Conservation (phyloP, 2,888 invertebrate species). For the Leptopilina myrica region DNA sequence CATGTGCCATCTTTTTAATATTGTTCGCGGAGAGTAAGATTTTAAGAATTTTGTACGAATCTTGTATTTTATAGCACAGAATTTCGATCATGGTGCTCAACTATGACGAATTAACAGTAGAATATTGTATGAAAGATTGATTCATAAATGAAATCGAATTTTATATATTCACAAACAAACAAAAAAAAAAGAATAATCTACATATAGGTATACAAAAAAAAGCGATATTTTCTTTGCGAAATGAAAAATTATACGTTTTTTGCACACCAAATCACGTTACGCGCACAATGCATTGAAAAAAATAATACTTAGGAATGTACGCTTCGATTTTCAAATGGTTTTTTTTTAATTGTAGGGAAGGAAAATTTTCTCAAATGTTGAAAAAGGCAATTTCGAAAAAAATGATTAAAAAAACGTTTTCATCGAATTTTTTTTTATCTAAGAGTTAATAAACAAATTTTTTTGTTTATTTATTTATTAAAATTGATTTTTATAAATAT, state of each 20-base stretch:
- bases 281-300: constrained; percentile 5
- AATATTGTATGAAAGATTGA: constrained; percentile 18
- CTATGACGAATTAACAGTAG: constrained; percentile 52
- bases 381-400: no score
- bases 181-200: no score
- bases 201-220: not conserved
- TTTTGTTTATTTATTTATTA: no score
- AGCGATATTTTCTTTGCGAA: constrained; percentile 11
- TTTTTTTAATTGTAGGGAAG: no score
- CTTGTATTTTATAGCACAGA: constrained; percentile 63
- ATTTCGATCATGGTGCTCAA: constrained; percentile 53
- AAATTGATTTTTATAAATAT: no score
- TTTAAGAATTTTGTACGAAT: constrained; percentile 65
- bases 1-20: constrained; percentile 69
- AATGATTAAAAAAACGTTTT: no score
- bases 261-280: constrained; percentile 14
- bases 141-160: constrained; percentile 14
- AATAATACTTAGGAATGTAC: not conserved
- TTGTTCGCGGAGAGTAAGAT: constrained; percentile 50
- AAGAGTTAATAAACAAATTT: no score
- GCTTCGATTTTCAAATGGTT: constrained; percentile 29
- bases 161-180: constrained; percentile 21
- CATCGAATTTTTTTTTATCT: no score
- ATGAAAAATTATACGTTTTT: not conserved
- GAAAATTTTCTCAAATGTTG: no score